Conservation (phyloP, 2,888 invertebrate genomes). For the Tachina fera region DNA sequence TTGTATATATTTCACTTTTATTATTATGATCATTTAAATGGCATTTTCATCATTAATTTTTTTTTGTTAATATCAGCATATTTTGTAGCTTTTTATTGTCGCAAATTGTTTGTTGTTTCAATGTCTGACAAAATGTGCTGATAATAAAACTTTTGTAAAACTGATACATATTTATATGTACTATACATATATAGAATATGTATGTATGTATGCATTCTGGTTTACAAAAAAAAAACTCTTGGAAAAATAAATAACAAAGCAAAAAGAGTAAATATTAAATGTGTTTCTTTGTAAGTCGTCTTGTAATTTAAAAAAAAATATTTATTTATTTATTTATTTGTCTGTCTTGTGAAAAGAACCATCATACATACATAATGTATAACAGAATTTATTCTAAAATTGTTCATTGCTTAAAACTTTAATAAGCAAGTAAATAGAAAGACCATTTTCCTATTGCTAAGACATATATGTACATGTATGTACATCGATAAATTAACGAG, state of each 20-base stretch:
- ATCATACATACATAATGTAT: background rate
- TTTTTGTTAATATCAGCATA: conserved; percentile 35
- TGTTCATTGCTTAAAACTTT: too few species aligned
- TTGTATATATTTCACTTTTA: background rate
- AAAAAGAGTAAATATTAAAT: conserved; percentile 3
- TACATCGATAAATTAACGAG: too few species aligned
- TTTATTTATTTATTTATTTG: background rate
- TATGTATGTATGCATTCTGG: background rate
- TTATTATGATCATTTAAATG: background rate
- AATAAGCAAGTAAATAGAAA: too few species aligned
- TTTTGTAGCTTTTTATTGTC: background rate
- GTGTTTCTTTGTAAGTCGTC: conserved; percentile 18
- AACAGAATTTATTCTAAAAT: too few species aligned
- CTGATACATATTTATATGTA: conserved; percentile 29
- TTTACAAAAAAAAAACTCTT: conserved; percentile 1
- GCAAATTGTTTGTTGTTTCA: conserved; percentile 27
- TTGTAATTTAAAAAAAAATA: background rate
- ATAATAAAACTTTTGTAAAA: conserved; percentile 17
- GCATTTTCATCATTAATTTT: background rate
- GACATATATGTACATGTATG: too few species aligned
- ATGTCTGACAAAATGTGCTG: conserved; percentile 55
- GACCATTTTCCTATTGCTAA: too few species aligned
- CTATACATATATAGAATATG: too few species aligned
- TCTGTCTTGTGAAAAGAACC: background rate
- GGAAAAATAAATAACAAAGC: background rate